A percentile compares a stretch with the other conserved stretches of the same genome.
Conservation (phyloP, 2,113 vertebrate species). For the Pitta sordida region DNA sequence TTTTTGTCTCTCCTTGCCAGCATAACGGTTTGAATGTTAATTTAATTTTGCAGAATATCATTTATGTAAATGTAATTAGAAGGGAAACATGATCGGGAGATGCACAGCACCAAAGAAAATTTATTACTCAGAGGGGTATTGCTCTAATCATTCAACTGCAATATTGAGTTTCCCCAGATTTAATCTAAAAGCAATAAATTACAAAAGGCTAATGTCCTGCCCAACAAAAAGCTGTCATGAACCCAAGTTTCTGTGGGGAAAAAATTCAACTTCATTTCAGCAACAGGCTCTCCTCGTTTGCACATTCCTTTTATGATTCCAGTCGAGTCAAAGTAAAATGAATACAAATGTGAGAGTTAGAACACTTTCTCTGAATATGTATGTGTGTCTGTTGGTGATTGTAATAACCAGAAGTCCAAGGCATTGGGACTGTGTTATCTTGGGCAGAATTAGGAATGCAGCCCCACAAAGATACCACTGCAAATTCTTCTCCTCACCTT, state of each 20-base stretch:
- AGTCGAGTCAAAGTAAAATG: conserved; percentile 61
- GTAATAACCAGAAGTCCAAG: conserved; percentile 44
- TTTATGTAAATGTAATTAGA: conserved; percentile 99
- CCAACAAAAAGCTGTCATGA: conserved; percentile 80
- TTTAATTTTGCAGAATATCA: conserved; percentile 94
- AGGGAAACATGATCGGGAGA: conserved; percentile 89
- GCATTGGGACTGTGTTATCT: not conserved
- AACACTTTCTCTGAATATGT: conserved; percentile 58
- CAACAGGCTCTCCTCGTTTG: conserved; percentile 75
- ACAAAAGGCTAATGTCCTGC: conserved; percentile 85
- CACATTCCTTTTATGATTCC: conserved; percentile 70
- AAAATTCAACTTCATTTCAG: conserved; percentile 72
- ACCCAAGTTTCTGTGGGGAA: conserved; percentile 73
- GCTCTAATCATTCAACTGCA: conserved; percentile 98
- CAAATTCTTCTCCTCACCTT: not conserved
- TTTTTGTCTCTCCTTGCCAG: conserved; percentile 81
- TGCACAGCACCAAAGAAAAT: conserved; percentile 88
- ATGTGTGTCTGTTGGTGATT: conserved; percentile 46
- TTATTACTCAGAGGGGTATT: conserved; percentile 91
- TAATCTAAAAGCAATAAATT: conserved; percentile 98
- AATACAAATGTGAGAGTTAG: conserved; percentile 55
- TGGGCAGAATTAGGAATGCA: not conserved
- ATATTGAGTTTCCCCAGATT: conserved; percentile 95
- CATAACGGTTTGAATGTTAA: conserved; percentile 84
- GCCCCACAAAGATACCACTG: not conserved